Evolutionary conservation across 2,888 invertebrate species (phyloP).

Genomic region (Nephrotoma guestfalica): DNA sequence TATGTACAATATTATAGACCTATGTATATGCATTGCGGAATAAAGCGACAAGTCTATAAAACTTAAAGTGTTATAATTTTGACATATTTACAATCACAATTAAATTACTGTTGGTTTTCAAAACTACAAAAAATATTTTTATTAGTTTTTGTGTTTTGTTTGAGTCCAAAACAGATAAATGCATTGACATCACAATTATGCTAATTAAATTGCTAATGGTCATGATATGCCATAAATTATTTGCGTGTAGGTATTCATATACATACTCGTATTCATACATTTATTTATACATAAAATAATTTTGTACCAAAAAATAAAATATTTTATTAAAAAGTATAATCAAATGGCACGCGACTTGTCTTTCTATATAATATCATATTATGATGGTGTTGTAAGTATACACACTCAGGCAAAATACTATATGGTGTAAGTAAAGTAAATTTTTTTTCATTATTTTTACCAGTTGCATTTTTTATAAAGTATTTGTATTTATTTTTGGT

Average conservation of each 20-base stretch:
- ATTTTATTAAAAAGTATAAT: neutral
- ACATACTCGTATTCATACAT: neutral
- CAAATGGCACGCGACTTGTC: slow-evolving; percentile 4
- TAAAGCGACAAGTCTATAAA: neutral
- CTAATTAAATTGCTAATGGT: slow-evolving; percentile 3
- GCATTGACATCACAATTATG: slow-evolving; percentile 2
- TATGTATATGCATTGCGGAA: neutral
- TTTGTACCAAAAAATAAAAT: neutral
- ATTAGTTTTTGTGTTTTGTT: neutral
- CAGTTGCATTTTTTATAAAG: neutral
- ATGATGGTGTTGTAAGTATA: neutral
- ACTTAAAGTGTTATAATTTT: neutral
- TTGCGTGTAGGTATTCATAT: slow-evolving; percentile 4
- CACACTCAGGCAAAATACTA: neutral
- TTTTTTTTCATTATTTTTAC: neutral
- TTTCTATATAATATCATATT: neutral
- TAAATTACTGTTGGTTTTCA: neutral
- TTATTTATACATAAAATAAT: neutral
- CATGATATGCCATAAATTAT: slow-evolving; percentile 2
- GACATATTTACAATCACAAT: neutral
- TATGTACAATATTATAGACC: too few relatives aligned
- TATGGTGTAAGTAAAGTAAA: neutral
- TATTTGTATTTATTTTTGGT: neutral
- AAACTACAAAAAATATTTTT: neutral
- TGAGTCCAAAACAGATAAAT: neutral